Conservation (phyloP, 2,113 vertebrate genomes). For the Dasyprocta punctata region DNA sequence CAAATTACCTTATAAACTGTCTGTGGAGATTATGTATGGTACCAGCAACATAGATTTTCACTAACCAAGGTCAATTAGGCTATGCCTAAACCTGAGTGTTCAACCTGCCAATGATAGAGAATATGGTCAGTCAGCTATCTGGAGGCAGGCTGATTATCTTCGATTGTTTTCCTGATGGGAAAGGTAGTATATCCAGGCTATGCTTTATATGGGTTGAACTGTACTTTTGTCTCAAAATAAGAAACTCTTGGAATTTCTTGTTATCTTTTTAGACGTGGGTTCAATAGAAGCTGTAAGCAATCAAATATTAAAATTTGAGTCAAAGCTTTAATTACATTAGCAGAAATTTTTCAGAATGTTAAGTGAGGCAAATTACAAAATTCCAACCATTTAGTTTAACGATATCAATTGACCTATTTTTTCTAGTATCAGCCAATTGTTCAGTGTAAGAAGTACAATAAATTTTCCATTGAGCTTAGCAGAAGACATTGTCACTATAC, state of each 20-base stretch:
- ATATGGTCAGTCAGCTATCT: background rate
- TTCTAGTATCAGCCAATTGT: background rate
- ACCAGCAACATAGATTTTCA: background rate
- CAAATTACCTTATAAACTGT: background rate
- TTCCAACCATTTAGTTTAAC: background rate
- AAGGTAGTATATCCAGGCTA: background rate
- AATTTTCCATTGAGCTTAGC: background rate
- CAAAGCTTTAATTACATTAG: background rate
- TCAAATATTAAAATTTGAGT: background rate
- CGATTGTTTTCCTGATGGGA: background rate
- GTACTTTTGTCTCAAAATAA: background rate
- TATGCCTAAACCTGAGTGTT: background rate
- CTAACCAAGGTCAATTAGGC: background rate
- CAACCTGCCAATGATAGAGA: background rate
- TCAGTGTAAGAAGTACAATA: background rate
- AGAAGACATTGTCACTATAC: background rate
- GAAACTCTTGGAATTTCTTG: background rate
- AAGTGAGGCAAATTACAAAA: background rate
- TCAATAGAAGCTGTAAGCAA: background rate
- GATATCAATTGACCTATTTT: background rate
- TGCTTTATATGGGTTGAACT: background rate
- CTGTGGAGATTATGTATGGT: too few relatives aligned
- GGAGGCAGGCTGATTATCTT: background rate
- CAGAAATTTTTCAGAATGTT: background rate
- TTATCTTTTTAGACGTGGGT: background rate